Conservation (phyloP, 2,113 vertebrate genomes). For the Eleginops maclovinus region DNA sequence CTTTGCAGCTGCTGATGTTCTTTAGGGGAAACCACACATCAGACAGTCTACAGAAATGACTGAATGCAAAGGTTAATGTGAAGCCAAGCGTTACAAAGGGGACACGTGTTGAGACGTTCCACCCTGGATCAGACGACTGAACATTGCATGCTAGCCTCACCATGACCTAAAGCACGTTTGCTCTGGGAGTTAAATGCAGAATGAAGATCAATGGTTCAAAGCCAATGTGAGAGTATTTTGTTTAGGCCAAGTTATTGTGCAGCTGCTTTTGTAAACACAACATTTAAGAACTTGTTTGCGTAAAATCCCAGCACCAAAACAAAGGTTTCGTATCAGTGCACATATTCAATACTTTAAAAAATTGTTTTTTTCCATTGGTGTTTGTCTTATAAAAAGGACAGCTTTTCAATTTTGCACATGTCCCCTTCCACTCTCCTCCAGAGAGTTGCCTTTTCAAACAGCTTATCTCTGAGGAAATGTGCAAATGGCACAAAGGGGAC, state of each 20-base stretch:
- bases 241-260: background rate
- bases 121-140: constrained; percentile 34
- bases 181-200: background rate
- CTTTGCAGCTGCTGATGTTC: background rate
- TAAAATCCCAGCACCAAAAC: background rate
- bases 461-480: constrained; percentile 49
- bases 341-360: background rate
- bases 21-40: constrained; percentile 20
- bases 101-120: constrained; percentile 25
- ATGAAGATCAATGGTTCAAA: background rate
- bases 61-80: constrained; percentile 35
- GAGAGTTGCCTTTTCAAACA: constrained; percentile 45
- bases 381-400: constrained; percentile 4
- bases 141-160: constrained; percentile 11
- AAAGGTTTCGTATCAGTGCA: background rate
- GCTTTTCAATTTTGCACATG: constrained; percentile 13
- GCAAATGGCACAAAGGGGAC: constrained; percentile 41
- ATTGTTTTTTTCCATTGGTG: background rate
- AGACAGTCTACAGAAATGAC: constrained; percentile 32
- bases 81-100: constrained; percentile 35
- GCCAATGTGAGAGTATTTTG: background rate
- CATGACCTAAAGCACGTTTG: background rate
- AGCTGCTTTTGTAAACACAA: background rate
- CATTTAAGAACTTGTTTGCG: background rate
- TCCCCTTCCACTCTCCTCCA: constrained; percentile 12